Base-by-base conservation (phyloP, 2,888 invertebrate genomes). In the Pharmacophagus antenor region DNA sequence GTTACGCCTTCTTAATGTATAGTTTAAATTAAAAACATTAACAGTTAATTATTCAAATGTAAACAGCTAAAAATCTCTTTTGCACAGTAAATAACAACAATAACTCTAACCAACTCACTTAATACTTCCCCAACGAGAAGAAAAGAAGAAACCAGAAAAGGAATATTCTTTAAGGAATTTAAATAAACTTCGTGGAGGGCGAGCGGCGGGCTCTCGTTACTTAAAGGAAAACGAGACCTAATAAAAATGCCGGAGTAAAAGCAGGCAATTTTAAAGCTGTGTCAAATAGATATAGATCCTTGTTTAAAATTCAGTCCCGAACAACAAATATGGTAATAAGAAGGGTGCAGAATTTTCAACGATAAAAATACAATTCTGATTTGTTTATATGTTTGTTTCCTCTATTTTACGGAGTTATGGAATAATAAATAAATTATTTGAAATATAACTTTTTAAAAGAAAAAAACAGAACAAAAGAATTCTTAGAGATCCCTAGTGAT, bases 131-230 rank as follows among this genome's bases (percentile, higher is more conserved):
- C 73, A 76, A 70, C 72, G 71, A 71, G 68, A 77, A 76, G 68
- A 77, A 74, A 74, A 65, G 62, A 76, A 79, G 75, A 74, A 76
- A 78, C 53, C 50, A 31, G 55, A 65, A 72, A 70, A 67, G 63
- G 76, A 82, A 79, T 80, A 60, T 82, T 79, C 80, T 76, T 82
- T 79, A 72, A 79, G 78, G 82, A 85, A 88, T 88, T 89, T 87
- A 85, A 89, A 89, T 88, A 88, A 85, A 85, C 85, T 82, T 72
- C 76, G 76, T 71, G 79, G 70, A 76, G 77, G 79, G 81, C 70
- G 76, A 69, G 72, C 64, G n/a, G 70, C 62, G 66, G 71, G 74
- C 75, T 89, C 86, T 71, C 75, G 79, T 89, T 88, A 81, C 88
- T 79, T 75, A 85, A 79, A 82, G 79, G 77, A 80, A 82, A 82